These are phyloP conservation scores for Drepana arcuata DNA, from an alignment of 1,140 invertebrate species.

Conservation along the genomic window DNA sequence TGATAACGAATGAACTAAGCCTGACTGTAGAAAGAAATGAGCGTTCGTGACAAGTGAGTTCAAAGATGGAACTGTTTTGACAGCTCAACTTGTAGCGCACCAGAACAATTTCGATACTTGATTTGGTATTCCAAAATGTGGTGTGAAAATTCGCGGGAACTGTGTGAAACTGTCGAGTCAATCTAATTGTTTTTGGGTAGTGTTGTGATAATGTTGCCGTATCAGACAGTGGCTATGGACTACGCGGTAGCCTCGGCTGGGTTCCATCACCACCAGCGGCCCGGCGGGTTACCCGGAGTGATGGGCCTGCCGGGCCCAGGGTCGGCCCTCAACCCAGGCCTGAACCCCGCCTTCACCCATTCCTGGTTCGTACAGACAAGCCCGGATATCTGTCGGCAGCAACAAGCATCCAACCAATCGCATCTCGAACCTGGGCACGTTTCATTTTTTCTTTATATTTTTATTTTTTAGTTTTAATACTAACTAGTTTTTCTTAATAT, in stretches of 20 bases:
- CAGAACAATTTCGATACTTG: constrained; percentile 14
- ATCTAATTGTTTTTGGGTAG: constrained; percentile 29
- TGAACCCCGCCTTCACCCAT: constrained; percentile 84
- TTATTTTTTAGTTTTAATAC: constrained; percentile 53
- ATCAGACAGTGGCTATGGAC: constrained; percentile 91
- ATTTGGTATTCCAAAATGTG: constrained; percentile 22
- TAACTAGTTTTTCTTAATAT: too few relatives aligned
- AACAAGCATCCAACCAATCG: constrained; percentile 82
- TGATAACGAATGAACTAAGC: constrained; percentile 4
- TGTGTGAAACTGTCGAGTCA: constrained; percentile 19
- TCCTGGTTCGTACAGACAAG: constrained; percentile 92
- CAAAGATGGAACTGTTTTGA: constrained; percentile 21
- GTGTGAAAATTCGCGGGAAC: constrained; percentile 30
- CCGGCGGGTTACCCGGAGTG: constrained; percentile 76
- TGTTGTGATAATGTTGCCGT: constrained; percentile 82
- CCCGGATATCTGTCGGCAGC: constrained; percentile 85
- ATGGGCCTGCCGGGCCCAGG: constrained; percentile 74
- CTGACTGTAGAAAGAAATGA: constrained; percentile 1
- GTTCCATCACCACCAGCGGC: constrained; percentile 82
- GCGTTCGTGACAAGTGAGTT: constrained; percentile 11
- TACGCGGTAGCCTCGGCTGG: constrained; percentile 80
- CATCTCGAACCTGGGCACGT: constrained; percentile 93
- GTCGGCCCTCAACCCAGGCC: constrained; percentile 56
- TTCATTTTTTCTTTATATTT: constrained; percentile 76
- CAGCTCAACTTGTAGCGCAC: constrained; percentile 1